Evolutionary conservation across 2,797 vertebrate genomes (phyloP).

Genomic region (Lutjanus campechanus): DNA sequence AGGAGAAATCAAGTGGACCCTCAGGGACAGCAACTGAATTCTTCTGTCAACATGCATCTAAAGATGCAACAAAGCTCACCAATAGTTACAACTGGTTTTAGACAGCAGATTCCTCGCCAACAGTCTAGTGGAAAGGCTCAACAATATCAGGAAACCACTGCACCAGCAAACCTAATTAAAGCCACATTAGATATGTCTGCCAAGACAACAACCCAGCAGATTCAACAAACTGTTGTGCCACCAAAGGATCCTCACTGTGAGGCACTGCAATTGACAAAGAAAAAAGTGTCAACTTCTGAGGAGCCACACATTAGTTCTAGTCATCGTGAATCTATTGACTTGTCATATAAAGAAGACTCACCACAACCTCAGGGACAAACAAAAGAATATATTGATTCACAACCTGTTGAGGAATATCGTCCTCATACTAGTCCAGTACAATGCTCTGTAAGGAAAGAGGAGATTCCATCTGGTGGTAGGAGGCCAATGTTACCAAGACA

Average conservation of each 20-base stretch:
- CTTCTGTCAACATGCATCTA: background rate
- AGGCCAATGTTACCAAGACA: constrained; percentile 40
- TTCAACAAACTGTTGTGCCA: constrained; percentile 45
- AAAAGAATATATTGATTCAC: constrained; percentile 12
- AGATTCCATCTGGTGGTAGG: constrained; percentile 24
- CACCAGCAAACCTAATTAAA: constrained; percentile 79
- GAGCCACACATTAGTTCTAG: constrained; percentile 30
- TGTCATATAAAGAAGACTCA: constrained; percentile 61
- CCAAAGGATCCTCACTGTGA: constrained; percentile 67
- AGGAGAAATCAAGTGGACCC: constrained; percentile 33
- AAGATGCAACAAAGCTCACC: constrained; percentile 37
- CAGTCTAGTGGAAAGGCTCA: constrained; percentile 41
- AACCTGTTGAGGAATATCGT: constrained; percentile 15
- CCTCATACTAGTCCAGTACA: constrained; percentile 5
- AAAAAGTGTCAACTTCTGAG: constrained; percentile 40
- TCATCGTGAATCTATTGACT: constrained; percentile 66
- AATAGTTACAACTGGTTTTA: constrained; percentile 7
- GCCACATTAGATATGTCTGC: constrained; percentile 79
- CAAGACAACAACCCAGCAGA: constrained; percentile 34
- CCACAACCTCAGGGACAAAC: constrained; percentile 28
- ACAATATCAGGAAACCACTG: constrained; percentile 52
- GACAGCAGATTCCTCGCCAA: constrained; percentile 19
- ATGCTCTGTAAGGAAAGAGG: background rate
- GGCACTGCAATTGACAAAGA: constrained; percentile 73
- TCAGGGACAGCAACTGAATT: constrained; percentile 17